Percentiles rank a stretch among this genome's conserved stretches.
These are phyloP conservation scores for Zaprionus gabonicus DNA, from an alignment of 1,140 invertebrate species.

Conservation along the genomic window DNA sequence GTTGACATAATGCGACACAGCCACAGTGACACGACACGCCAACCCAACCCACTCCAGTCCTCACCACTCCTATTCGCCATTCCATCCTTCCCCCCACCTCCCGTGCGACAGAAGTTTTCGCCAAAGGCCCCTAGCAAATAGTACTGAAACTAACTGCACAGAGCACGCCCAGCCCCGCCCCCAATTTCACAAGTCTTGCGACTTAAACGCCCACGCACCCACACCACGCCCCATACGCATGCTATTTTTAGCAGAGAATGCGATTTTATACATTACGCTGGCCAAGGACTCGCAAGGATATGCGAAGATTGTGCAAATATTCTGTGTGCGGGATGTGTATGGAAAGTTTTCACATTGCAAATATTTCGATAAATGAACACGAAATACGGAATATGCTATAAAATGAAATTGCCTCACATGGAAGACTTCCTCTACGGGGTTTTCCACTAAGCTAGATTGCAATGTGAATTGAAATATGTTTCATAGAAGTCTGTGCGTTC, in stretches of 20 bases:
- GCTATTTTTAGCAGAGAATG: slow-evolving; percentile 40
- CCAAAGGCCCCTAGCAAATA: slow-evolving; percentile 15
- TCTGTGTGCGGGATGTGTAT: not conserved
- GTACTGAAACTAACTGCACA: slow-evolving; percentile 39
- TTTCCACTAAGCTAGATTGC: no score
- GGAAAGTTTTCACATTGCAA: not conserved
- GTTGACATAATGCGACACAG: slow-evolving; percentile 74
- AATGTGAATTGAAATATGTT: no score
- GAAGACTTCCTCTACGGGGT: no score
- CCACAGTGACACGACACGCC: slow-evolving; percentile 35
- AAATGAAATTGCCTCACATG: not conserved
- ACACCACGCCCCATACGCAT: slow-evolving; percentile 23
- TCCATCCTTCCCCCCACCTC: not conserved
- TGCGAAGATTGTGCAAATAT: not conserved
- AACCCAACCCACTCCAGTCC: not conserved
- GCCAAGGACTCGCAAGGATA: not conserved
- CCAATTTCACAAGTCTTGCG: slow-evolving; percentile 21
- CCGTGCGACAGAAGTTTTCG: slow-evolving; percentile 14
- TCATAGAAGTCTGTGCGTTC: no score
- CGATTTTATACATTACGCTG: slow-evolving; percentile 16
- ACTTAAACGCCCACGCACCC: slow-evolving; percentile 21
- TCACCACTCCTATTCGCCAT: not conserved
- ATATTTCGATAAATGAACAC: slow-evolving; percentile 4
- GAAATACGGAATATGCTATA: not conserved
- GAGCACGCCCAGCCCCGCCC: not conserved